Base-by-base conservation (phyloP, 2,888 invertebrate genomes). In the Xanthorhoe spadicearia region DNA sequence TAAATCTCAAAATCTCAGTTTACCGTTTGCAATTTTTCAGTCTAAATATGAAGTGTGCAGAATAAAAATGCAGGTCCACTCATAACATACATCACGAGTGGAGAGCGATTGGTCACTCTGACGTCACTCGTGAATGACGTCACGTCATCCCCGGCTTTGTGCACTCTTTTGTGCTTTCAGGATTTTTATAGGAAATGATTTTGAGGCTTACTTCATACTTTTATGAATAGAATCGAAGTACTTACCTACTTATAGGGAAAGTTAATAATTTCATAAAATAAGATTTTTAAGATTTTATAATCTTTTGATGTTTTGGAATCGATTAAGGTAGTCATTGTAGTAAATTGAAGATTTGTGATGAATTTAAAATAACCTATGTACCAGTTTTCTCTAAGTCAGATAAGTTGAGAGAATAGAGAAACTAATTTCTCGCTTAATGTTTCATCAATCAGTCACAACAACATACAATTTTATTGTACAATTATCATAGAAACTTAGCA, bases 81-180 rank as follows among this genome's bases (percentile, higher is more conserved):
- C 63, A 63, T 63, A 61, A 49, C 63, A 61, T 67, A 60, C 60
- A 67, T 67, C 67, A 64, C 49, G 23, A 32, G 32, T 51, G 43
- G 67, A 56, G 62, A 18, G 62, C 57, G 62, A 66, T 67, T 63
- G 62, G 62, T 60, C 60, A 60, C 67, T 67, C 60, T 32, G 59
- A 49, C 60, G 63, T 63, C 63, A 60, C 38, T 57, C 35, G 51
- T 58, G 57, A 61, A 49, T 60, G 60, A 60, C 64, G 64, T 50
- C 51, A 28, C 60, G 63, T 63, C 67, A 63, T 28, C 64, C 49
- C 32, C 59, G 48, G 63, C 60, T 63, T 60, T 67, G 23, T 50
- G 61, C 49, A 17, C 32, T 19, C 58, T 50, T 61, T 60, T 53
- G 48, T 64, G 55, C 35, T 38, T 55, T 52, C 54, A 10, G 18